Evolutionary conservation across 2,888 invertebrate species (phyloP), one percentile per base, ranked within the genome.

Genomic region (Cryptus viduatorius): DNA sequence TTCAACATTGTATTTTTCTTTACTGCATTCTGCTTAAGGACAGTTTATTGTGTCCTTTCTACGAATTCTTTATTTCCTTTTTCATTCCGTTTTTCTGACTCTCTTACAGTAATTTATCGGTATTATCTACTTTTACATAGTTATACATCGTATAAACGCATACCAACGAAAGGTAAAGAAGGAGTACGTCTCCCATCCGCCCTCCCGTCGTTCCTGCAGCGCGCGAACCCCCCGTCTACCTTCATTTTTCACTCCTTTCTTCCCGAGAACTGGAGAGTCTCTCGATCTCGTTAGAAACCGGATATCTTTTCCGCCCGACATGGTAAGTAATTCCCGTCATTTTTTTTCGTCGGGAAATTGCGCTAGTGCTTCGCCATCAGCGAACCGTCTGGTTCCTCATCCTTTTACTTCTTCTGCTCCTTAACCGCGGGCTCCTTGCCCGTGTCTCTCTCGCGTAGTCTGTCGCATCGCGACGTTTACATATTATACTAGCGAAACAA

Each of bases 211-310:
- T 48, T 67, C 37, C n/a, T 14, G 4, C 42, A 29, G 50, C 44
- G 46, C 75, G 50, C 29, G 31, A 37, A 37, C 37, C 37, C 61
- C 48, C 75, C 69, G 73, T 81, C 78, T 75, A 79, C 84, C 87
- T 84, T 86, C 86, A 89, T 87, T 88, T 87, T 83, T 85, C 83
- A 85, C 84, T 83, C 80, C 86, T 87, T 89, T 82, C 79, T 84
- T 84, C 81, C 80, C 78, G 79, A 79, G 85, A 87, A 87, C 83
- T 83, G 86, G 86, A 87, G 83, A 85, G 84, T 86, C 69, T 76
- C 83, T 83, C 84, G 85, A 86, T 88, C 89, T 89, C 89, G 88
- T 89, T 89, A 89, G 89, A 87, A 89, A 89, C 88, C 79, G 84
- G 88, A 89, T 89, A 86, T 87, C 85, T 86, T 82, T 80, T 84